Percentiles rank a stretch among this genome's conserved stretches.
phyloP scores from a whole-genome alignment of 2,797 vertebrate genomes.

The Sternarchorhynchus goeldii region DNA sequence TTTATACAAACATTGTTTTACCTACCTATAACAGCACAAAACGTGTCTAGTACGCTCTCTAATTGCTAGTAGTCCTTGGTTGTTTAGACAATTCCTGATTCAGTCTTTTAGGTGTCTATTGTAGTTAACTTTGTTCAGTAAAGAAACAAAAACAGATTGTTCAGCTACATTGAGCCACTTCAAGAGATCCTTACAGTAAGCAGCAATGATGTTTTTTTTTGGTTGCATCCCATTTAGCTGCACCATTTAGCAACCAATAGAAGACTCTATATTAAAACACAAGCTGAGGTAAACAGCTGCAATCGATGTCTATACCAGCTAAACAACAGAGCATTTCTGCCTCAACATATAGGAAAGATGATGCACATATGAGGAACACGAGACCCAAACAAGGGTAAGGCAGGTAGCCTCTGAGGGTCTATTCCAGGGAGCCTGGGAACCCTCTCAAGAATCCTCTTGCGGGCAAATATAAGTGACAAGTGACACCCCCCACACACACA shows the following conservation, averaged over 20 bases:
- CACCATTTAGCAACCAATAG: too few relatives aligned
- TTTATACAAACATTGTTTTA: background rate
- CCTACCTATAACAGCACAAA: too few relatives aligned
- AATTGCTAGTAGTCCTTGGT: background rate
- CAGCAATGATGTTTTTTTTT: background rate
- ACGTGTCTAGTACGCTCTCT: background rate
- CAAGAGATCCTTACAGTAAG: background rate
- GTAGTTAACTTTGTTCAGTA: background rate
- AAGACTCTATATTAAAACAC: constrained; percentile 22
- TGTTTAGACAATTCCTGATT: constrained; percentile 4
- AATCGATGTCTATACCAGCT: constrained; percentile 13
- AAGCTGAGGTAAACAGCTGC: constrained; percentile 4
- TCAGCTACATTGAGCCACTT: background rate
- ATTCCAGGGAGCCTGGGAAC: background rate
- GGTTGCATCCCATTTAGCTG: background rate
- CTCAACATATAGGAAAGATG: constrained; percentile 19
- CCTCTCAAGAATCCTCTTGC: constrained; percentile 12
- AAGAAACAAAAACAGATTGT: background rate
- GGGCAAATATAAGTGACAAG: background rate
- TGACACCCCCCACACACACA: too few relatives aligned
- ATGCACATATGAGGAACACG: constrained; percentile 27
- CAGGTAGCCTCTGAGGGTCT: constrained; percentile 13
- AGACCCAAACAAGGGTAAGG: constrained; percentile 24
- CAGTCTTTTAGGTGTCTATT: background rate
- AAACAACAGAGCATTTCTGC: constrained; percentile 14